These are phyloP conservation scores for Gymnothorax reevesii DNA, from an alignment of 2,797 vertebrate species.

Conservation along the genomic window DNA sequence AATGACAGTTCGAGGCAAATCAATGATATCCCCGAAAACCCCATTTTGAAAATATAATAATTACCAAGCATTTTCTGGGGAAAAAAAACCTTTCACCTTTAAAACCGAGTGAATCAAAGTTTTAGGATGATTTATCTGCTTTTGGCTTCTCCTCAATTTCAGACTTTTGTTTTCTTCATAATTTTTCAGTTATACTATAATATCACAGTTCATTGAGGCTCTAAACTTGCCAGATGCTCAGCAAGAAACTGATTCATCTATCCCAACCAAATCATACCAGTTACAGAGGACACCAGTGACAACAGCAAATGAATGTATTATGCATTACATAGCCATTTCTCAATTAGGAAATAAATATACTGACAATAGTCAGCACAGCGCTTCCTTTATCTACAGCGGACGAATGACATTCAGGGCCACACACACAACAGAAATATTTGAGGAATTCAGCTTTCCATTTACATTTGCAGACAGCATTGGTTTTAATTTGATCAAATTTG, in stretches of 20 bases:
- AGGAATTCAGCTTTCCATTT: conserved; percentile 26
- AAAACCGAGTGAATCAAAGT: neutral
- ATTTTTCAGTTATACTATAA: neutral
- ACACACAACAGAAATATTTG: conserved; percentile 7
- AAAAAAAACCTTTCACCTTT: neutral
- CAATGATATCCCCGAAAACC: too few species aligned
- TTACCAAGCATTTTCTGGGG: neutral
- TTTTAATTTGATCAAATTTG: conserved; percentile 19
- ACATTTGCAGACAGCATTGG: conserved; percentile 27
- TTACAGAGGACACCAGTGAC: neutral
- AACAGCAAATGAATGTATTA: neutral
- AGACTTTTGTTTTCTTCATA: neutral
- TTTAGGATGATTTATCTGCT: neutral
- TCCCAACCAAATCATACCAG: neutral
- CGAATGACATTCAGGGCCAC: neutral
- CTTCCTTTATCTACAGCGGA: neutral
- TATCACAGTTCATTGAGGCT: neutral
- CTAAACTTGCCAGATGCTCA: neutral
- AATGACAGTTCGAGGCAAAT: too few species aligned
- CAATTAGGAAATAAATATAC: conserved; percentile 7
- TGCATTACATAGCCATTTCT: conserved; percentile 1
- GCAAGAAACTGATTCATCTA: neutral
- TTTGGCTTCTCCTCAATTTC: neutral
- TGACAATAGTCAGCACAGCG: conserved; percentile 18
- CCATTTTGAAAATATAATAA: neutral